Evolutionary conservation across 2,797 vertebrate species (phyloP), one percentile per base, ranked within the genome.

Genomic region (Balearica regulorum): DNA sequence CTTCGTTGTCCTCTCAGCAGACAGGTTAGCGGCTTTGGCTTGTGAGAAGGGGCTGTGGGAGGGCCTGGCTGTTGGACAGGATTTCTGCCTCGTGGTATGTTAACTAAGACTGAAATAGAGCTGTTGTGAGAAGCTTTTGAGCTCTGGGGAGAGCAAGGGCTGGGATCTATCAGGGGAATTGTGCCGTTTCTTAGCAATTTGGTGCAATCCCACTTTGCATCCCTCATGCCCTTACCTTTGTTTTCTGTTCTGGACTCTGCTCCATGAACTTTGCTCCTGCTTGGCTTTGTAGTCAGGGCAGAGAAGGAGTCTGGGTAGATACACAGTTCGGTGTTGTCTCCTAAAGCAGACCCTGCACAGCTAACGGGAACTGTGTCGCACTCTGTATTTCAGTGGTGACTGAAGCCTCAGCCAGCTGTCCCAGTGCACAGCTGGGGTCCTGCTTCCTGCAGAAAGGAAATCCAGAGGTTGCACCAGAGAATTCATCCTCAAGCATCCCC

Each of bases 11-110:
- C 24, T 3, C 87, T 1, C 78, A 49, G 73, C 91, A 58, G 37
- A 6, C 94, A 96, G 96, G 96, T 96, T 54, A 88, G 96, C 46
- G 25, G 75, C 88, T 28, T 41, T 13, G 53, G 21, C 24, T 62
- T 5, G 44, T 10, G 53, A 55, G 77, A 31, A 88, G 43, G 83
- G 70, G 26, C 4, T 29, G 41, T 4, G 77, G 48, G 73, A 60
- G 57, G 77, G 39, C 51, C 55, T 0, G 2, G 35, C 68, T 73
- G 43, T 29, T 2, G 13, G 49, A 1, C 16, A n/a, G 37, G 35
- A 5, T 31, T 76, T 20, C 15, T 46, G 41, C 53, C 35, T 29
- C 5, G 1, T 9, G 15, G 1, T 19, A 5, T 2, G 16, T 33
- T 46, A 5, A 5, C 29, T 16, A 21, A 16, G 61, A 6, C 39